Percentiles rank a stretch among this genome's conserved stretches.
phyloP scores from a whole-genome alignment of 2,113 vertebrate species.

The Psephotus haematonotus region DNA sequence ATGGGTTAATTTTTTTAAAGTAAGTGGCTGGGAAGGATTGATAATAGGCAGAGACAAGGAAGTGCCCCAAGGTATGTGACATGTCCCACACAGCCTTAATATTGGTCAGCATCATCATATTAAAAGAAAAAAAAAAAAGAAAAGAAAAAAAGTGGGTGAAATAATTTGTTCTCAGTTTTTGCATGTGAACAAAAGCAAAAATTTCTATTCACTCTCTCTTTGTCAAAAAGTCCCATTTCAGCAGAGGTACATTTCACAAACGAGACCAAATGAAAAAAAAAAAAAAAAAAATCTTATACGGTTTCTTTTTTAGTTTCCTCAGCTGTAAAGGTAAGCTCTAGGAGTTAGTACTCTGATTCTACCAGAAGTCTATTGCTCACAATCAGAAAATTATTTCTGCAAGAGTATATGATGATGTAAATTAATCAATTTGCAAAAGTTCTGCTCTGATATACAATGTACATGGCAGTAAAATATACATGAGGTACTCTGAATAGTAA shows the following conservation, averaged over 20 bases:
- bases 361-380: background rate
- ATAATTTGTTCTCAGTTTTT: background rate
- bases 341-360: background rate
- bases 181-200: background rate
- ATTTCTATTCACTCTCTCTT: background rate
- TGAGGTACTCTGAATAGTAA: constrained; percentile 22
- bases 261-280: background rate
- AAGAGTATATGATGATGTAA: background rate
- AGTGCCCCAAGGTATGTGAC: background rate
- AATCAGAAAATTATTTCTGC: background rate
- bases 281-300: background rate
- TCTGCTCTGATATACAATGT: background rate
- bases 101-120: background rate
- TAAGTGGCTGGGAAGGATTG: background rate
- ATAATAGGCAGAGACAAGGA: background rate
- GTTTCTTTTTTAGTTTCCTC: background rate
- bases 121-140: background rate
- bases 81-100: background rate
- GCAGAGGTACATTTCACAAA: background rate
- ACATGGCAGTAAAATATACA: background rate
- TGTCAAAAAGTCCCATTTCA: background rate
- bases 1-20: background rate
- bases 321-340: background rate
- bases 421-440: constrained; percentile 52
- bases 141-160: background rate